Percentiles rank a stretch among this genome's conserved stretches.
Conservation (phyloP, 1,140 invertebrate genomes). For the Papilio xuthus region DNA sequence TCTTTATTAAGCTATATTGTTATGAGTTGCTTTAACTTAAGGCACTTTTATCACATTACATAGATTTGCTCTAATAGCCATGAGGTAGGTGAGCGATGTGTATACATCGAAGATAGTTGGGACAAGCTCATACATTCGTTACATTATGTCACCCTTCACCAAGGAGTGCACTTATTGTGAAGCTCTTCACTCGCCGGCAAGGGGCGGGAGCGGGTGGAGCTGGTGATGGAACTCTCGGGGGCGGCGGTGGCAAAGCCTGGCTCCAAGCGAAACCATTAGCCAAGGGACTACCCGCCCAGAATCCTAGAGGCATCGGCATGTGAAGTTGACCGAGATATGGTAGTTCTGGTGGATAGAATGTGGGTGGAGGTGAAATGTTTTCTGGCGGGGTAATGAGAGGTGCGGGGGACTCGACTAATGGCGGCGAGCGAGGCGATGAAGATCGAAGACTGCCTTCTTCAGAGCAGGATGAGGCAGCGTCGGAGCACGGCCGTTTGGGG, state of each 20-base stretch:
- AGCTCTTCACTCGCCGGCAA: conserved; percentile 70
- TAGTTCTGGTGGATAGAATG: conserved; percentile 63
- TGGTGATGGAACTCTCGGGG: conserved; percentile 54
- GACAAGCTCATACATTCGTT: conserved; percentile 43
- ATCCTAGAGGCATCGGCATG: conserved; percentile 69
- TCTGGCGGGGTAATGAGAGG: conserved; percentile 58
- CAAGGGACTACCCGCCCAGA: conserved; percentile 61
- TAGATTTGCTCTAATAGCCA: conserved; percentile 46
- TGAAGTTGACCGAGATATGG: conserved; percentile 62
- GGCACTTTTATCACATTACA: conserved; percentile 65
- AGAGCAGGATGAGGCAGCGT: conserved; percentile 73
- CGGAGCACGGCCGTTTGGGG: conserved; percentile 68
- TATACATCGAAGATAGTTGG: conserved; percentile 31
- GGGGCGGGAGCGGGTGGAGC: conserved; percentile 56
- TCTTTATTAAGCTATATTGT: conserved; percentile 22
- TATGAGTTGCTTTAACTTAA: conserved; percentile 44
- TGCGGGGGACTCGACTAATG: conserved; percentile 66
- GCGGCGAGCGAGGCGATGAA: conserved; percentile 69
- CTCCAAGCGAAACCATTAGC: conserved; percentile 58
- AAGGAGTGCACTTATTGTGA: conserved; percentile 75
- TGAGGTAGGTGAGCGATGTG: conserved; percentile 52
- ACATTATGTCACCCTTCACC: conserved; percentile 67
- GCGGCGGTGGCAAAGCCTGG: conserved; percentile 52
- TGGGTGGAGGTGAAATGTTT: conserved; percentile 57
- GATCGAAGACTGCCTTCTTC: conserved; percentile 74